These are phyloP conservation scores for Carettochelys insculpta DNA, from an alignment of 2,113 vertebrate species.

Conservation along the genomic window DNA sequence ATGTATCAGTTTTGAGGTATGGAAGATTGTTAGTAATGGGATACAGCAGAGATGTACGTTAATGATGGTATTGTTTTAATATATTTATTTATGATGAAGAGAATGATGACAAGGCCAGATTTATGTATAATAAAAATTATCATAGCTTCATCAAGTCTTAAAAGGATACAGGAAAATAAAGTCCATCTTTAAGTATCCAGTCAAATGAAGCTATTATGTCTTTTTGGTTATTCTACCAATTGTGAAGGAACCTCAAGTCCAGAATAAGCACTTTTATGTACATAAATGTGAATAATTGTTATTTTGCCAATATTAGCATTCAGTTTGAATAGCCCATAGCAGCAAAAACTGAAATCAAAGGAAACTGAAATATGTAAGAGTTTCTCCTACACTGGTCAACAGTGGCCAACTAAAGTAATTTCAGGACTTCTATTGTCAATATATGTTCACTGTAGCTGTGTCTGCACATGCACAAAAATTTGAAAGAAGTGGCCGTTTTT, in stretches of 20 bases:
- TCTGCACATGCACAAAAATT: too few species aligned
- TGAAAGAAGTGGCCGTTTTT: too few species aligned
- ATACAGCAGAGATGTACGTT: slow-evolving; percentile 62
- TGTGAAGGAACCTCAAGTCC: neutral
- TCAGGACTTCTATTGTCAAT: neutral
- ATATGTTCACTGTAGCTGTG: too few species aligned
- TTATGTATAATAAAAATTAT: slow-evolving; percentile 59
- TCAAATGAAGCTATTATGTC: neutral
- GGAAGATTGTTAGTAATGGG: slow-evolving; percentile 53
- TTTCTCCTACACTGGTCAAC: neutral
- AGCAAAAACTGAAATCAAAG: neutral
- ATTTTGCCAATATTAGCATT: neutral
- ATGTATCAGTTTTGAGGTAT: slow-evolving; percentile 51
- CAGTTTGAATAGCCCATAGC: neutral
- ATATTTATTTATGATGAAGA: slow-evolving; percentile 67
- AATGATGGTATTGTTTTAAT: slow-evolving; percentile 63
- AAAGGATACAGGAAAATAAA: slow-evolving; percentile 53
- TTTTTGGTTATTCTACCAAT: neutral
- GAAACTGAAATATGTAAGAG: neutral
- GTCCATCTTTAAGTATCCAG: neutral
- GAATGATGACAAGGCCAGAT: slow-evolving; percentile 19
- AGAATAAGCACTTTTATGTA: neutral
- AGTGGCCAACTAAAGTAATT: neutral
- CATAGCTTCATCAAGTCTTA: slow-evolving; percentile 49
- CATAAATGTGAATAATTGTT: neutral